Evolutionary conservation across 2,113 vertebrate genomes (phyloP).

Genomic region (Cyprinus carpio): DNA sequence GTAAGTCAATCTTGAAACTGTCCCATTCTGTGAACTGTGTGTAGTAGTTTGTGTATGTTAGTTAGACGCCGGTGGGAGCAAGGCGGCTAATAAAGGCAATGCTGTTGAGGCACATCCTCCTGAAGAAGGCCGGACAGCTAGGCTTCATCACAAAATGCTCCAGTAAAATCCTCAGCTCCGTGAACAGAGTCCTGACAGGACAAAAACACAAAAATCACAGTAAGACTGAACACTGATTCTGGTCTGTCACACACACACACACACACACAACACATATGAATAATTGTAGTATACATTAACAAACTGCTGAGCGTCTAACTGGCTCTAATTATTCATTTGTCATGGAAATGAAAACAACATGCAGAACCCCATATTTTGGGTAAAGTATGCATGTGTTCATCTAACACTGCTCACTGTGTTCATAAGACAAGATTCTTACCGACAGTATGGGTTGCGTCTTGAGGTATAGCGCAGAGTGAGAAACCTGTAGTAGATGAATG

Average conservation of each 20-base stretch:
- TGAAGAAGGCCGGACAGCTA: constrained; percentile 89
- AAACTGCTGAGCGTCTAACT: neutral
- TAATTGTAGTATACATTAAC: neutral
- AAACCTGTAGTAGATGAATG: constrained; percentile 97
- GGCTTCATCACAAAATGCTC: constrained; percentile 98
- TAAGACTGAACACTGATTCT: neutral
- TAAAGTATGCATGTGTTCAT: neutral
- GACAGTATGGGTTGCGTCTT: constrained; percentile 95
- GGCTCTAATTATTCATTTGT: neutral
- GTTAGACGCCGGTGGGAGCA: constrained; percentile 90
- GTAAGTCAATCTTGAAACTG: constrained; percentile 32
- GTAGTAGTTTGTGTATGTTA: neutral
- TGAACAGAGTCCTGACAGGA: constrained; percentile 86
- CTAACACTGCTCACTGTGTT: neutral
- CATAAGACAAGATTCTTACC: constrained; percentile 75
- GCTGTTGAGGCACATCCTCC: constrained; percentile 93
- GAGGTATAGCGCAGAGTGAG: constrained; percentile 95
- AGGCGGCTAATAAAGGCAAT: constrained; percentile 97
- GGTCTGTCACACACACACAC: neutral
- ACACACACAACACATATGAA: too few species aligned
- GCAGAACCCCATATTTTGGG: neutral
- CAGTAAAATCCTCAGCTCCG: constrained; percentile 90
- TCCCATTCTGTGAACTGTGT: neutral
- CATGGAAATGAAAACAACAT: neutral
- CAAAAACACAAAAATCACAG: neutral